Percentiles rank a stretch among this genome's conserved stretches.
Evolutionary conservation across 2,888 invertebrate species (phyloP).

Genomic region (Cosmopolites sordidus): DNA sequence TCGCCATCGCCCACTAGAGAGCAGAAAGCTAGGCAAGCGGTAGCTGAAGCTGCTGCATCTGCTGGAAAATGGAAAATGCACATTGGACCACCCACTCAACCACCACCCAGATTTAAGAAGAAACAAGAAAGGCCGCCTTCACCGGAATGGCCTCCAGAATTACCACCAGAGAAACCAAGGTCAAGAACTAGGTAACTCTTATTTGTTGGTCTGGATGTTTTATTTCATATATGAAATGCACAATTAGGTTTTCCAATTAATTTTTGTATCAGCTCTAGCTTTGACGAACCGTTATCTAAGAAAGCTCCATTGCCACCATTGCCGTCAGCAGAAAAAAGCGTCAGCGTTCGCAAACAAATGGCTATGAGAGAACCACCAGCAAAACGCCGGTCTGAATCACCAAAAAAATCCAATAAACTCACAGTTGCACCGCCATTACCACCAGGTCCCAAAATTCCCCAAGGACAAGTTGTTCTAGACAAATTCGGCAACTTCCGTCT

Average conservation of each 20-base stretch:
- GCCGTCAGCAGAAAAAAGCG: slow-evolving; percentile 54
- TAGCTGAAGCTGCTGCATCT: slow-evolving; percentile 49
- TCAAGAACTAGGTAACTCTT: slow-evolving; percentile 14
- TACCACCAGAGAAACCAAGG: slow-evolving; percentile 19
- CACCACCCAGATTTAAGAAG: slow-evolving; percentile 59
- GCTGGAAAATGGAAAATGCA: slow-evolving; percentile 67
- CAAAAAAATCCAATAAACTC: slow-evolving; percentile 32
- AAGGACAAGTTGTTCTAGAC: slow-evolving; percentile 63
- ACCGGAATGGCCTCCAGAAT: slow-evolving; percentile 49
- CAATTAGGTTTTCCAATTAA: too few species aligned
- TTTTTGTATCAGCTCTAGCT: slow-evolving; percentile 15
- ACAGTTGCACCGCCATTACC: slow-evolving; percentile 30
- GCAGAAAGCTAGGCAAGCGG: slow-evolving; percentile 51
- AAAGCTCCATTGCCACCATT: slow-evolving; percentile 47
- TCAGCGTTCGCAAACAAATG: slow-evolving; percentile 60
- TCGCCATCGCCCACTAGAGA: slow-evolving; percentile 50
- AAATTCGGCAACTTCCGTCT: slow-evolving; percentile 70
- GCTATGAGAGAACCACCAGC: slow-evolving; percentile 61
- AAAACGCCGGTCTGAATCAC: slow-evolving; percentile 36
- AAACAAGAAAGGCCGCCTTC: slow-evolving; percentile 49
- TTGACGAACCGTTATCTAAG: slow-evolving; percentile 36
- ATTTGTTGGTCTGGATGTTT: too few species aligned
- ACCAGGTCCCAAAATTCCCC: slow-evolving; percentile 42
- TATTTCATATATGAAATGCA: too few species aligned
- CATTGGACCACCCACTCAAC: slow-evolving; percentile 54